Percentiles rank a stretch among this genome's conserved stretches.
Evolutionary conservation across 1,140 invertebrate species (phyloP).

Genomic region (Heterodera carotae): DNA sequence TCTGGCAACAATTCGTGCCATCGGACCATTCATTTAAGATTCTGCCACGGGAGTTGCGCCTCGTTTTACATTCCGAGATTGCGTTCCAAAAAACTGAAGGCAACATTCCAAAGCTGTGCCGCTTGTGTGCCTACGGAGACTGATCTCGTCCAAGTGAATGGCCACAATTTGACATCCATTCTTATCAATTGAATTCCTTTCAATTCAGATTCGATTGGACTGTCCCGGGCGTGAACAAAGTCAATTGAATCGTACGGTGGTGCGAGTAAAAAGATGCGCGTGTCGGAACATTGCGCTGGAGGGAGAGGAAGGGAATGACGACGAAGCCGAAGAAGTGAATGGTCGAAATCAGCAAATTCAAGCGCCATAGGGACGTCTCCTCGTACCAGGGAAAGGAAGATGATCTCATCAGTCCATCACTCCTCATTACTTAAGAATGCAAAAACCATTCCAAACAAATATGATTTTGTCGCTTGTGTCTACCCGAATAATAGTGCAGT

Average conservation of each 20-base stretch:
- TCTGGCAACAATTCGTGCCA: slow-evolving; percentile 11
- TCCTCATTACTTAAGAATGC: too few species aligned
- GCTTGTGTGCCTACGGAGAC: slow-evolving; percentile 54
- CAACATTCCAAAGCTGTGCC: slow-evolving; percentile 55
- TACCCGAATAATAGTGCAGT: neutral
- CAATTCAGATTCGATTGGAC: slow-evolving; percentile 35
- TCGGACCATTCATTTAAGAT: slow-evolving; percentile 42
- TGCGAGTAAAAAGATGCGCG: slow-evolving; percentile 49
- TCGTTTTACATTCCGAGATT: slow-evolving; percentile 56
- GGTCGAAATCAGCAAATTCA: neutral
- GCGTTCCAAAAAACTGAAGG: slow-evolving; percentile 55
- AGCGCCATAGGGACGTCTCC: neutral
- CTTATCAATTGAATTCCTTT: neutral
- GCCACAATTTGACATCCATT: neutral
- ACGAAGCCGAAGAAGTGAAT: slow-evolving; percentile 16
- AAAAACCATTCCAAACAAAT: too few species aligned
- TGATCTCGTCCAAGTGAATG: slow-evolving; percentile 44
- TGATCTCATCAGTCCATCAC: too few species aligned
- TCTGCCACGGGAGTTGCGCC: slow-evolving; percentile 57
- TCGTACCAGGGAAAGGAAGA: neutral
- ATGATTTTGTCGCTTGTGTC: too few species aligned
- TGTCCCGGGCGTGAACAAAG: slow-evolving; percentile 50
- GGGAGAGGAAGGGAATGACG: slow-evolving; percentile 30
- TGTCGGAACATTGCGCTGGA: slow-evolving; percentile 47
- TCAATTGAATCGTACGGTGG: slow-evolving; percentile 37